Conservation (phyloP, 2,888 invertebrate genomes). For the Tenthredo livida region DNA sequence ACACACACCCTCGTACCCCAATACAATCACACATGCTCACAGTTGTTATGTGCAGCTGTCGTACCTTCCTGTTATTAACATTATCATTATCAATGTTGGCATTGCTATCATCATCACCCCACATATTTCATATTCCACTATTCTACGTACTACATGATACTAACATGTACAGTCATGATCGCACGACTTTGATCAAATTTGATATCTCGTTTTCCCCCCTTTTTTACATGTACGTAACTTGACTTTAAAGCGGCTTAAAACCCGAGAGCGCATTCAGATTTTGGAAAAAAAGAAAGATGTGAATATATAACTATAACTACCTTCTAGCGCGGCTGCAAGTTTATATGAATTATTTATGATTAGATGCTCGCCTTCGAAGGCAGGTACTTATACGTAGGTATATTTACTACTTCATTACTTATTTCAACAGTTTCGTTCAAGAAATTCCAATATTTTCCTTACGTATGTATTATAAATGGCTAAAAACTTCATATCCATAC, state of each 20-base stretch:
- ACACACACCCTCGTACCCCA: not conserved
- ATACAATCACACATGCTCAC: not conserved
- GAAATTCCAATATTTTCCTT: not conserved
- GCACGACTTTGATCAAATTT: not conserved
- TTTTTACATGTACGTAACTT: not conserved
- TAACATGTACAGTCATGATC: not conserved
- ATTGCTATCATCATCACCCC: not conserved
- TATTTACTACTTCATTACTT: constrained; percentile 1
- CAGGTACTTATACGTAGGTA: not conserved
- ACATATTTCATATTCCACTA: too few relatives aligned
- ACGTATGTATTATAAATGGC: not conserved
- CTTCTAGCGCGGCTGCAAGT: not conserved
- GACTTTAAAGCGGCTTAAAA: not conserved
- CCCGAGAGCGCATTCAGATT: not conserved
- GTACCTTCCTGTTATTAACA: not conserved
- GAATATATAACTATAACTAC: constrained; percentile 1
- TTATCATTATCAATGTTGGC: not conserved
- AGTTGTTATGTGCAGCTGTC: constrained; percentile 2
- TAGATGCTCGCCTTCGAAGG: not conserved
- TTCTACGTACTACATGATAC: not conserved
- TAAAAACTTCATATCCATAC: not conserved
- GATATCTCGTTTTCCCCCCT: not conserved
- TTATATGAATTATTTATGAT: constrained; percentile 41
- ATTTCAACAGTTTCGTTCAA: not conserved
- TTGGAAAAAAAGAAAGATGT: not conserved